These are phyloP conservation scores for Chionis minor DNA, from an alignment of 2,113 vertebrate genomes.

Conservation along the genomic window DNA sequence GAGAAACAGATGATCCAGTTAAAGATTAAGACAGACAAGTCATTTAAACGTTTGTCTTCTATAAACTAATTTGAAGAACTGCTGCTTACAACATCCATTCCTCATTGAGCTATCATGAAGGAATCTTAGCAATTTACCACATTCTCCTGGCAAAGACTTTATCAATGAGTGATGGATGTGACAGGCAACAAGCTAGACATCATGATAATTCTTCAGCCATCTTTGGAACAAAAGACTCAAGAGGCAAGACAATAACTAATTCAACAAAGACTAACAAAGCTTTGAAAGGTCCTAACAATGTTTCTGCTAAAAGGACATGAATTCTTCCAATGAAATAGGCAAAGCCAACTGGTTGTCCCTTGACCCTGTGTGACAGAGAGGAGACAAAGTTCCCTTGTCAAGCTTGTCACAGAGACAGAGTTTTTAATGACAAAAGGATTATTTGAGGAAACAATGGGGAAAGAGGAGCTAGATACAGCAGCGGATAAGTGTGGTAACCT, in stretches of 20 bases:
- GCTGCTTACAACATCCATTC: neutral
- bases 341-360: conserved; percentile 13
- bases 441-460: conserved; percentile 26
- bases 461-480: neutral
- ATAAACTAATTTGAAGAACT: neutral
- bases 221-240: neutral
- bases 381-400: conserved; percentile 22
- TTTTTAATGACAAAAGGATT: neutral
- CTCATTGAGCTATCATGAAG: conserved; percentile 7
- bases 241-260: neutral
- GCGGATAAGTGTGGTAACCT: conserved; percentile 24
- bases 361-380: neutral
- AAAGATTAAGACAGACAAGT: neutral
- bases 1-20: neutral
- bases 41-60: neutral
- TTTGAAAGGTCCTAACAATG: conserved; percentile 7
- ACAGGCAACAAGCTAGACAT: neutral
- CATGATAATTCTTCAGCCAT: neutral
- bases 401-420: neutral
- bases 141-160: neutral
- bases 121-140: conserved; percentile 15
- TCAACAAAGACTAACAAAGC: conserved; percentile 26
- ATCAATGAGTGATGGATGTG: neutral
- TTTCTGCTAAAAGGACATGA: conserved; percentile 2
- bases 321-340: conserved; percentile 4